Conservation (phyloP, 2,113 vertebrate species). For the Scatophagus argus region DNA sequence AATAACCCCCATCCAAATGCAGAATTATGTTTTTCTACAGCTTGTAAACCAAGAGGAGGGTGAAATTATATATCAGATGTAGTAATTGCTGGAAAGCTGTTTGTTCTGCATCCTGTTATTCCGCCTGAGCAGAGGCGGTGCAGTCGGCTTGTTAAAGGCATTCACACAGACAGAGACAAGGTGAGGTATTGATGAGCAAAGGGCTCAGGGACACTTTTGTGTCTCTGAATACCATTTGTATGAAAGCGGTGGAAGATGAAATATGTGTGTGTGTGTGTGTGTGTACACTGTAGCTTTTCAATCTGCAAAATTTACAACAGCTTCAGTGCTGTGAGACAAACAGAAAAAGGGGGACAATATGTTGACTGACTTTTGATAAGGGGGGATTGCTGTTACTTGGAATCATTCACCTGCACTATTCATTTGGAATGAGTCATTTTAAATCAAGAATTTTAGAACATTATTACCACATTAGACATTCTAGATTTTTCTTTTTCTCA, state of each 20-base stretch:
- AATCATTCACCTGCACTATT: not conserved
- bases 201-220: constrained; percentile 22
- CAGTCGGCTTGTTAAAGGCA: constrained; percentile 30
- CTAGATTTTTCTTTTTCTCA: too few species aligned
- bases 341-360: not conserved
- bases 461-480: too few species aligned
- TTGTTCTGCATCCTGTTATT: constrained; percentile 58
- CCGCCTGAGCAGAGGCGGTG: constrained; percentile 40
- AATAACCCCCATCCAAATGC: constrained; percentile 49
- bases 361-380: not conserved
- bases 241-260: not conserved
- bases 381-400: not conserved
- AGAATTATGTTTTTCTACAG: constrained; percentile 52
- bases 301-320: not conserved
- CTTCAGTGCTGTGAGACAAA: not conserved
- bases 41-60: constrained; percentile 57
- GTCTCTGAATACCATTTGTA: constrained; percentile 16
- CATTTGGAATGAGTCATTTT: not conserved
- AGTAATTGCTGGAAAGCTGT: constrained; percentile 58
- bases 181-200: constrained; percentile 42
- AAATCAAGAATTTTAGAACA: not conserved
- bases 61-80: constrained; percentile 67
- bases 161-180: constrained; percentile 28
- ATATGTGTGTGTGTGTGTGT: constrained; percentile 14
- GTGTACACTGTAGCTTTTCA: not conserved